Percentiles rank a stretch among this genome's conserved stretches.
Conservation (phyloP, 30 jellyfish, hydroid and myxozoan genomes). For the Chrysaora quinquecirrha region DNA sequence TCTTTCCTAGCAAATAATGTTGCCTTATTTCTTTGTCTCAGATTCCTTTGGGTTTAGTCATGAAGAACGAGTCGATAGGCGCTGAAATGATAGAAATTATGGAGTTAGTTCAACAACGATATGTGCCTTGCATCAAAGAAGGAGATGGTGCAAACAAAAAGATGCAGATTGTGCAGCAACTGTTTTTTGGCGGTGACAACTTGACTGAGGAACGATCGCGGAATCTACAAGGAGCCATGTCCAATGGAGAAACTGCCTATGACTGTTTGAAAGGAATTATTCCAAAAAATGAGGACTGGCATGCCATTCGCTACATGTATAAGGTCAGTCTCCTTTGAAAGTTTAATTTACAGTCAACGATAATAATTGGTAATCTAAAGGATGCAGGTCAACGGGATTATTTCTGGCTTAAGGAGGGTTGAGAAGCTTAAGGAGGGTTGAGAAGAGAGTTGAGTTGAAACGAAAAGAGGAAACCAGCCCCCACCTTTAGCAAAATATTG, state of each 20-base stretch:
- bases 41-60: not conserved
- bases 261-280: not conserved
- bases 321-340: too few relatives aligned
- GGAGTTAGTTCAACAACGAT: not conserved
- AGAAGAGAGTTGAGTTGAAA: too few relatives aligned
- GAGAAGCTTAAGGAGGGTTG: too few relatives aligned
- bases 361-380: too few relatives aligned
- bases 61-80: not conserved
- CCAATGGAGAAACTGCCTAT: not conserved
- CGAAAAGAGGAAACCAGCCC: too few relatives aligned
- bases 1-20: not conserved
- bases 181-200: constrained; percentile 1
- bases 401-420: too few relatives aligned
- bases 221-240: not conserved
- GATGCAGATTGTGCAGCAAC: not conserved
- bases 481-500: too few relatives aligned
- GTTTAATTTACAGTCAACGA: too few relatives aligned
- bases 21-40: not conserved
- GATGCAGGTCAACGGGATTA: too few relatives aligned
- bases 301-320: too few relatives aligned
- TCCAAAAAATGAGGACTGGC: too few relatives aligned
- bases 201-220: not conserved
- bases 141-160: not conserved
- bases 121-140: not conserved
- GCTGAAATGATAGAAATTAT: constrained; percentile 1